Percentiles rank a stretch among this genome's conserved stretches.
These are phyloP conservation scores for Eciton burchellii DNA, from an alignment of 1,140 invertebrate genomes.

Conservation along the genomic window DNA sequence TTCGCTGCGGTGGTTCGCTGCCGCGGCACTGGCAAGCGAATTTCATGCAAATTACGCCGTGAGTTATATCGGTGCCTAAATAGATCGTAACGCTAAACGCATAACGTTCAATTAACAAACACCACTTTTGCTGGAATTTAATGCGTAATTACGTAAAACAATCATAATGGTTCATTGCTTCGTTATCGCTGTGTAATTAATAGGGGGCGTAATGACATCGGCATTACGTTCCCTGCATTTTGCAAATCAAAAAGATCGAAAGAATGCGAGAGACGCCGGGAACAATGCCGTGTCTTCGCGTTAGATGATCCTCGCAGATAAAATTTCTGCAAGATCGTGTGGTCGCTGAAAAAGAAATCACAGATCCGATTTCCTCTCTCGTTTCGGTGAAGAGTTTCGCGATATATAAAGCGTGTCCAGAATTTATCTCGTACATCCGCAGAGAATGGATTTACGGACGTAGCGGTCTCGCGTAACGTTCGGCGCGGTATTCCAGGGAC, in stretches of 20 bases:
- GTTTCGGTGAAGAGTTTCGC: background rate
- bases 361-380: background rate
- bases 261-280: background rate
- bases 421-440: constrained; percentile 7
- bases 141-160: constrained; percentile 24
- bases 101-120: constrained; percentile 38
- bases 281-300: background rate
- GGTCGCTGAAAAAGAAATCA: background rate
- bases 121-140: constrained; percentile 5
- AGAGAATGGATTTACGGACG: constrained; percentile 24
- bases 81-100: constrained; percentile 27
- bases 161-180: background rate
- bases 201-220: background rate
- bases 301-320: background rate
- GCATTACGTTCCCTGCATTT: background rate
- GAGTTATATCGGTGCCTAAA: constrained; percentile 43
- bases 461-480: constrained; percentile 15
- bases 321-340: background rate
- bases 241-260: background rate
- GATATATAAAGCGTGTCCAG: background rate
- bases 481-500: background rate
- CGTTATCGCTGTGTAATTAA: background rate
- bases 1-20: background rate
- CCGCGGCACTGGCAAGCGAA: constrained; percentile 4
- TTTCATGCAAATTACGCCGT: constrained; percentile 41